Base-by-base conservation (phyloP, 2,113 vertebrate species). In the Epinephelus moara region DNA sequence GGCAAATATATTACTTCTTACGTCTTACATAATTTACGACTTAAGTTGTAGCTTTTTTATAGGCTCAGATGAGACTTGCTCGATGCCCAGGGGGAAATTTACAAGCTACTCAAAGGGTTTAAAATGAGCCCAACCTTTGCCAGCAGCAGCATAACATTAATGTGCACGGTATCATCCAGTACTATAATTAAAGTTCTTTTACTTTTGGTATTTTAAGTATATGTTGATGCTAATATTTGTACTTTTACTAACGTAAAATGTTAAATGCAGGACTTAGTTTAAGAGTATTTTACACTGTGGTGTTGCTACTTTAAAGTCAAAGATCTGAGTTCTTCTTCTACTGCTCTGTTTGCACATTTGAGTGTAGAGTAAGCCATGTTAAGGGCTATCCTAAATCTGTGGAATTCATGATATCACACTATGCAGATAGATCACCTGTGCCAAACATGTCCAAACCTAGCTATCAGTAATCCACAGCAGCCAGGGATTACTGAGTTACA, bases 401-500 rank as follows among this genome's bases (percentile, higher is more conserved):
- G 49, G 19, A 53, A 49, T 40, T 21, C 57, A 69, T 27, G 14
- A 3, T 19, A 21, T 75, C 17, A 21, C 12, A 12, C 23, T 17
- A 15, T 55, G 18, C 19, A 19, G 45, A 63, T 11, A 9, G 23
- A 64, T 78, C 18, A 60, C 62, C 55, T 45, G 12, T 60, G 53
- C 23, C 53, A 62, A 49, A 52, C 57, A 40, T 61, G 67, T 72
- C 21, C 33, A 60, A 56, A 27, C 47, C 11, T 45, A 73, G 21
- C 33, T 56, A 33, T 72, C 18, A 57, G 17, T 61, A 23, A 53
- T 52, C 30, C 67, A 62, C 27, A 50, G 62, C 70, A 62, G 60
- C n/a, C 59, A 17, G 62, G 68, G 80, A 87, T 85, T 83, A 90
- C 50, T 52, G 81, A 84, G 70, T 80, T 88, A 82, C 82, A 83